A percentile compares a stretch with the other conserved stretches of the same genome.
Evolutionary conservation across 2,797 vertebrate genomes (phyloP).

Genomic region (Rhinella marina): DNA sequence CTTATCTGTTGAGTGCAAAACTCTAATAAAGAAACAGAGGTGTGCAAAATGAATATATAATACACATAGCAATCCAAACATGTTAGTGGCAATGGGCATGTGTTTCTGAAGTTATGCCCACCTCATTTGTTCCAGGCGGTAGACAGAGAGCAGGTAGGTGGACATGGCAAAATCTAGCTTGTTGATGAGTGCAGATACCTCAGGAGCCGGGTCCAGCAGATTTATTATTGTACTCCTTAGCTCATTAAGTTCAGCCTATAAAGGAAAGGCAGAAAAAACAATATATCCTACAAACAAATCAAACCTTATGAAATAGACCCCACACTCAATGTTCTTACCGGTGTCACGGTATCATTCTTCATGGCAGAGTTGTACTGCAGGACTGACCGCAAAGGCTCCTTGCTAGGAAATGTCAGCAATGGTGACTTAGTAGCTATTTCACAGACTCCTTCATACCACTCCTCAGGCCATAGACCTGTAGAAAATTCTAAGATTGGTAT

Average conservation of each 20-base stretch:
- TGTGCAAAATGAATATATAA: background rate
- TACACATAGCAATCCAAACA: background rate
- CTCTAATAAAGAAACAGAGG: slow-evolving; percentile 71
- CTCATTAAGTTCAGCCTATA: slow-evolving; percentile 90
- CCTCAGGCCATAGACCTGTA: slow-evolving; percentile 94
- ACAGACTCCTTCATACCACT: slow-evolving; percentile 97
- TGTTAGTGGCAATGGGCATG: background rate
- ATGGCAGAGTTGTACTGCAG: slow-evolving; percentile 97
- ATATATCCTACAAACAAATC: background rate
- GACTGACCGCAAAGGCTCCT: slow-evolving; percentile 92
- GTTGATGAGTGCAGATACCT: slow-evolving; percentile 90
- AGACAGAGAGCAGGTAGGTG: slow-evolving; percentile 93
- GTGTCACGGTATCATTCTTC: slow-evolving; percentile 94
- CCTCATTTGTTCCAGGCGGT: slow-evolving; percentile 97
- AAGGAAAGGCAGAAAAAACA: slow-evolving; percentile 1
- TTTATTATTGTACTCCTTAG: slow-evolving; percentile 93
- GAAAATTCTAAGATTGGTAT: slow-evolving; percentile 8
- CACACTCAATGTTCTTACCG: slow-evolving; percentile 72
- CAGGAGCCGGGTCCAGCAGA: slow-evolving; percentile 90
- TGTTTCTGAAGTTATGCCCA: slow-evolving; percentile 61
- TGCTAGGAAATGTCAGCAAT: slow-evolving; percentile 92
- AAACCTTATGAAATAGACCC: background rate
- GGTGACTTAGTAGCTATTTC: slow-evolving; percentile 97
- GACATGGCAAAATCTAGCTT: slow-evolving; percentile 98
- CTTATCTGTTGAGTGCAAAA: slow-evolving; percentile 86